phyloP scores from a whole-genome alignment of 2,113 vertebrate species.

The Vanacampus margaritifer region DNA sequence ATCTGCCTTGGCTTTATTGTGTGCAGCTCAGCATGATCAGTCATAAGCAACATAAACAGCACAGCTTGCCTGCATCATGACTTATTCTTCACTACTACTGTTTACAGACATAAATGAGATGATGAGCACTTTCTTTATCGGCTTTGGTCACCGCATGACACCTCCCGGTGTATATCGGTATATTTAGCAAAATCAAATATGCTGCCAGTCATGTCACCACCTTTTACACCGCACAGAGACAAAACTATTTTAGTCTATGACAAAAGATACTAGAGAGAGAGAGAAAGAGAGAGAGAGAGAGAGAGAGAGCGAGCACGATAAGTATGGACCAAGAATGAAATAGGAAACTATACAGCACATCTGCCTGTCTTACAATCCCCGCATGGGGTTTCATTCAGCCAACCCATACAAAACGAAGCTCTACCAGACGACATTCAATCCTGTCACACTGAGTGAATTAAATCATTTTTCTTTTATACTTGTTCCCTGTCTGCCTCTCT shows the following conservation, averaged over 20 bases:
- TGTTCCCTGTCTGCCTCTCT: conserved; percentile 28
- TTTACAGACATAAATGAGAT: conserved; percentile 34
- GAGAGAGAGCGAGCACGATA: conserved; percentile 3
- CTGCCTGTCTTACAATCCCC: conserved; percentile 44
- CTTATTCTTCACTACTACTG: conserved; percentile 34
- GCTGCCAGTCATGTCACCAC: conserved; percentile 4
- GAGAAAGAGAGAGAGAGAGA: conserved; percentile 9
- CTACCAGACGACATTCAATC: conserved; percentile 32
- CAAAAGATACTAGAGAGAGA: conserved; percentile 12
- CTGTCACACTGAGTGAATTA: conserved; percentile 51
- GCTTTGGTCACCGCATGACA: conserved; percentile 33
- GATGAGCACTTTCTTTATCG: conserved; percentile 7
- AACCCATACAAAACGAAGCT: conserved; percentile 45
- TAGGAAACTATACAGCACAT: conserved; percentile 38
- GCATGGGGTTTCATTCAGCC: conserved; percentile 15
- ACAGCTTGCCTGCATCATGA: conserved; percentile 36
- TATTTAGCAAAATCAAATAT: conserved; percentile 43
- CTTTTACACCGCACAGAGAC: conserved; percentile 5
- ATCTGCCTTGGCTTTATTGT: conserved; percentile 28
- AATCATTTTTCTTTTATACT: conserved; percentile 48
- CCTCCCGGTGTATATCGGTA: conserved; percentile 32
- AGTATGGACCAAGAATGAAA: conserved; percentile 33
- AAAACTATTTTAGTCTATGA: neutral
- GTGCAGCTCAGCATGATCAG: conserved; percentile 38
- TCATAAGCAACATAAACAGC: conserved; percentile 52